Evolutionary conservation across 2,888 invertebrate genomes (phyloP), one percentile per base, ranked within the genome.

Genomic region (Theodoxus fluviatilis): DNA sequence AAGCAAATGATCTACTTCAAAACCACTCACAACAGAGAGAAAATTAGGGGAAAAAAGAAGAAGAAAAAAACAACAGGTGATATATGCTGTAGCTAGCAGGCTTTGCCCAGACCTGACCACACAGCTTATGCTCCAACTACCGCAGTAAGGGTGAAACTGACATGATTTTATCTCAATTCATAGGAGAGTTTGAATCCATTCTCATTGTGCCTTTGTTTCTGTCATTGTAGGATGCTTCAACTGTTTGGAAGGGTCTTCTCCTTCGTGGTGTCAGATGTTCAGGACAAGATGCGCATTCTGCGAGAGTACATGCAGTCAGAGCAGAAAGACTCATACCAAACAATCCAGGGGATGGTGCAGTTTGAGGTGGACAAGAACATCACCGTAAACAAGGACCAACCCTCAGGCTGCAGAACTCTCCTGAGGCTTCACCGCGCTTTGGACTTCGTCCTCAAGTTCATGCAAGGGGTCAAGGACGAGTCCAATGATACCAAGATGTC

Each of bases 181-280:
- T n/a, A n/a, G n/a, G n/a, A n/a, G n/a, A n/a, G n/a, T n/a, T n/a
- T n/a, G n/a, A n/a, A n/a, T n/a, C n/a, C n/a, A n/a, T n/a, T n/a
- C n/a, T n/a, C n/a, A n/a, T n/a, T n/a, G n/a, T n/a, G n/a, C n/a
- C n/a, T n/a, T n/a, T n/a, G n/a, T n/a, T n/a, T n/a, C n/a, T n/a
- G n/a, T n/a, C n/a, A n/a, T n/a, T n/a, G n/a, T n/a, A n/a, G n/a
- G n/a, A n/a, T n/a, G n/a, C n/a, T n/a, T n/a, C n/a, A n/a, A n/a
- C 88, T 95, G 69, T 92, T 97, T 89, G 97, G 97, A 7, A 91
- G 92, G 74, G 92, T 96, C 33, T 97, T 98, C 86, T 91, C 93
- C 7, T 97, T 97, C 87, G 96, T 98, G 2, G 94, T 94, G 75
- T 93, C 92, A 71, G 97, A 98, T 88, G 92, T 98, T 12, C 92